phyloP scores from a whole-genome alignment of 2,113 vertebrate species.

The Pampusana beccarii region DNA sequence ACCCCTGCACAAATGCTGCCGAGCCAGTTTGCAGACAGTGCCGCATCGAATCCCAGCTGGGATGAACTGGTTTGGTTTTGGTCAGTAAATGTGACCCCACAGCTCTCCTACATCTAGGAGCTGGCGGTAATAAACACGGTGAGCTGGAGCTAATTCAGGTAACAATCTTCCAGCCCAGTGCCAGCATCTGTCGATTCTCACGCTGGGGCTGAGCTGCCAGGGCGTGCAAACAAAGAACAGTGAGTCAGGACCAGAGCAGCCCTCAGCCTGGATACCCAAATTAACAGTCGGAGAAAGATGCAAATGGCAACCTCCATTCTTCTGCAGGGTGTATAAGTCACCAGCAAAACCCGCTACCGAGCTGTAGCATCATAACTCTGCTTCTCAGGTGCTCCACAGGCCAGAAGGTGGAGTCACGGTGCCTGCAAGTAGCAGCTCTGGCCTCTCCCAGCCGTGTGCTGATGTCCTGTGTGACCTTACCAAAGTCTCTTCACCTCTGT shows the following conservation, averaged over 20 bases:
- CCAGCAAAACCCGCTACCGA: accelerated
- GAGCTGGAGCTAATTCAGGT: neutral
- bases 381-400: accelerated
- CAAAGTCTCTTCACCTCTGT: neutral
- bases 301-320: neutral
- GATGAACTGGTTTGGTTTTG: neutral
- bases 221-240: neutral
- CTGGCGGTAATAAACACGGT: neutral
- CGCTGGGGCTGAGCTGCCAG: neutral
- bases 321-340: neutral
- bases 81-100: accelerated
- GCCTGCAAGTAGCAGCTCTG: neutral
- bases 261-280: neutral
- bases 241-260: neutral
- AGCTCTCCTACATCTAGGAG: neutral
- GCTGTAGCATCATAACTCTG: neutral
- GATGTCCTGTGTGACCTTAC: neutral
- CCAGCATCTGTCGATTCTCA: accelerated
- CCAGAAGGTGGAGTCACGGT: neutral
- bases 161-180: accelerated
- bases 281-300: neutral
- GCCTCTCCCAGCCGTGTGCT: neutral
- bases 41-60: accelerated
- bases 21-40: neutral
- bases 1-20: neutral